Evolutionary conservation across 2,113 vertebrate genomes (phyloP).

Genomic region (Peromyscus leucopus): DNA sequence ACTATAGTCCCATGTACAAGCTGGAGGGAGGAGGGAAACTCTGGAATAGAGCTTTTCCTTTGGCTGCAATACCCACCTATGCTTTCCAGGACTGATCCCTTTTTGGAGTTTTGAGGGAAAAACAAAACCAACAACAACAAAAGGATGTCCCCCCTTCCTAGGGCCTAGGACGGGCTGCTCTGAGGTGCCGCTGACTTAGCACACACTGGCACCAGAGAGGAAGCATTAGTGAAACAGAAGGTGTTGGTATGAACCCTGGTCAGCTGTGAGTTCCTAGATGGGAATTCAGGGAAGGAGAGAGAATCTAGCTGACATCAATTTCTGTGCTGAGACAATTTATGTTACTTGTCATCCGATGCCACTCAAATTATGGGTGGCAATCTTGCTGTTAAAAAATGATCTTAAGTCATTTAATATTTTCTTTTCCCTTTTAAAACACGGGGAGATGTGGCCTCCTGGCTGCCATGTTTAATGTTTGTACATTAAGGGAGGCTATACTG

Average conservation of each 20-base stretch:
- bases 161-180: not conserved
- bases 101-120: not conserved
- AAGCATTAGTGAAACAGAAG: not conserved
- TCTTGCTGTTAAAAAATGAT: constrained; percentile 6
- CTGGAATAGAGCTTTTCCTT: not conserved
- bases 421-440: not conserved
- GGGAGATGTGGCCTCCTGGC: not conserved
- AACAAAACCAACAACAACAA: not conserved
- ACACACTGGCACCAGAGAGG: not conserved
- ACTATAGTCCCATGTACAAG: not conserved
- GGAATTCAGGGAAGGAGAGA: not conserved
- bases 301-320: not conserved
- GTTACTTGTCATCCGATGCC: not conserved
- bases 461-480: not conserved
- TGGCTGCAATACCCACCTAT: not conserved
- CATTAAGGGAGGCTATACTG: not conserved
- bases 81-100: not conserved
- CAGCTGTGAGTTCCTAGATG: not conserved
- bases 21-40: not conserved
- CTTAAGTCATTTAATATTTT: not conserved
- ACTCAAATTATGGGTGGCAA: not conserved
- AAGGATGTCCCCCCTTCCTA: not conserved
- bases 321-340: not conserved
- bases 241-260: not conserved
- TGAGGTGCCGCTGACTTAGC: not conserved